These are phyloP conservation scores for Anser brachyrhynchus DNA, from an alignment of 2,113 vertebrate genomes.

Conservation along the genomic window DNA sequence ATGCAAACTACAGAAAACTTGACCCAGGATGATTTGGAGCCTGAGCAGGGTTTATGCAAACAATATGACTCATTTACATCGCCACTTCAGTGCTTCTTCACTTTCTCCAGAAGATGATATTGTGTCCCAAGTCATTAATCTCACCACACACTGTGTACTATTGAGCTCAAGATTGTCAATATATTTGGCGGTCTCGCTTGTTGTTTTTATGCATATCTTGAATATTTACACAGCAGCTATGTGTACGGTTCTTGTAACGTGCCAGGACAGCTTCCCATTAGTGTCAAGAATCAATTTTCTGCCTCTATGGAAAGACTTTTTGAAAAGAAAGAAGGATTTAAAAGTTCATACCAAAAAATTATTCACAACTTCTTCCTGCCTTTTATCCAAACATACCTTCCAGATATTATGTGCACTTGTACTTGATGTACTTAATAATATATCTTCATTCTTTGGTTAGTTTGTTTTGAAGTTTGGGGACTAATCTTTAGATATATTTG, in stretches of 20 bases:
- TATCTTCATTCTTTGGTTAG: not conserved
- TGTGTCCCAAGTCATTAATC: not conserved
- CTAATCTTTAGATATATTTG: not conserved
- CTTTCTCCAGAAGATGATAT: not conserved
- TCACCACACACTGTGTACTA: not conserved
- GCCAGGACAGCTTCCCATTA: not conserved
- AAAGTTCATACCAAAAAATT: not conserved
- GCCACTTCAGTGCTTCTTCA: not conserved
- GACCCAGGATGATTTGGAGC: not conserved
- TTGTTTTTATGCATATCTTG: not conserved
- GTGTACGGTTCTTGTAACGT: not conserved
- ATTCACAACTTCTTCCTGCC: not conserved
- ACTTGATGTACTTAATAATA: not conserved
- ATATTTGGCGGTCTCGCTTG: not conserved
- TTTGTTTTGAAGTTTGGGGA: not conserved
- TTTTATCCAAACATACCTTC: not conserved
- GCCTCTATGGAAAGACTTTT: not conserved
- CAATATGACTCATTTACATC: not conserved
- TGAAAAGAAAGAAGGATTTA: not conserved
- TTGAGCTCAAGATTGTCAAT: not conserved
- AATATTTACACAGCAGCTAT: slow-evolving; percentile 3
- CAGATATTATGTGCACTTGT: not conserved
- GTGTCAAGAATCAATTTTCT: not conserved
- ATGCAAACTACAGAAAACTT: not conserved
- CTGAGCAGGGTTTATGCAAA: not conserved